Conservation (phyloP, 2,888 invertebrate species). For the Rugalucina vietnamica region DNA sequence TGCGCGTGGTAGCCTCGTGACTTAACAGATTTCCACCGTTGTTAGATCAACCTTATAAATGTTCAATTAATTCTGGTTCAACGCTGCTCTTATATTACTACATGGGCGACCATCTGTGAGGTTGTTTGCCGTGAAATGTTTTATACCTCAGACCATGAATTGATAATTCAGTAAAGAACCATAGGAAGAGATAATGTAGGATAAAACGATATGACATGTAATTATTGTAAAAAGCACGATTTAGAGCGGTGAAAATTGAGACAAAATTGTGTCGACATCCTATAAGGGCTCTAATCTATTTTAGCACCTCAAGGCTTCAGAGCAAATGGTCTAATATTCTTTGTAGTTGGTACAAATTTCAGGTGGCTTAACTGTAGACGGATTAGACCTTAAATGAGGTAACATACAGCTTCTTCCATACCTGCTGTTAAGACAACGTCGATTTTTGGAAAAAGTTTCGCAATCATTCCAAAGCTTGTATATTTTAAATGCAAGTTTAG, state of each 20-base stretch:
- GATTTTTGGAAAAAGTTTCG: too few species aligned
- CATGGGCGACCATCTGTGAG: constrained; percentile 2
- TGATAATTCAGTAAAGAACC: constrained; percentile 1
- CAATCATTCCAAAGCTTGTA: too few species aligned
- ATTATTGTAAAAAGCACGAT: background rate
- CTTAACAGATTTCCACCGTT: background rate
- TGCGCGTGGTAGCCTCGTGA: background rate
- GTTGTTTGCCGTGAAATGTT: background rate
- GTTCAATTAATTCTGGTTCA: constrained; percentile 53
- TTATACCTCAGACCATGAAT: constrained; percentile 6
- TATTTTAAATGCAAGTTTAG: too few species aligned
- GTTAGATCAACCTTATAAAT: constrained; percentile 49
- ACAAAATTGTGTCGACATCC: background rate
- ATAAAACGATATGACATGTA: constrained; percentile 3
- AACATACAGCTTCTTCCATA: too few species aligned
- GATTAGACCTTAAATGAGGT: too few species aligned
- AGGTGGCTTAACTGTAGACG: too few species aligned
- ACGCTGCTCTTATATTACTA: background rate
- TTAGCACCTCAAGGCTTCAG: background rate
- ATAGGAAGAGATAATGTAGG: background rate
- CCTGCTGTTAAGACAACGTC: too few species aligned
- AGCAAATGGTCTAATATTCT: background rate
- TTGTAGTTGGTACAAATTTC: too few species aligned
- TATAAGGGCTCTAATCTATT: constrained; percentile 12
- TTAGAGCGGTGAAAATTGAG: constrained; percentile 10